A percentile compares a stretch with the other conserved stretches of the same genome.
Evolutionary conservation across 2,888 invertebrate species (phyloP).

Genomic region (Trypoxylon attenuatum): DNA sequence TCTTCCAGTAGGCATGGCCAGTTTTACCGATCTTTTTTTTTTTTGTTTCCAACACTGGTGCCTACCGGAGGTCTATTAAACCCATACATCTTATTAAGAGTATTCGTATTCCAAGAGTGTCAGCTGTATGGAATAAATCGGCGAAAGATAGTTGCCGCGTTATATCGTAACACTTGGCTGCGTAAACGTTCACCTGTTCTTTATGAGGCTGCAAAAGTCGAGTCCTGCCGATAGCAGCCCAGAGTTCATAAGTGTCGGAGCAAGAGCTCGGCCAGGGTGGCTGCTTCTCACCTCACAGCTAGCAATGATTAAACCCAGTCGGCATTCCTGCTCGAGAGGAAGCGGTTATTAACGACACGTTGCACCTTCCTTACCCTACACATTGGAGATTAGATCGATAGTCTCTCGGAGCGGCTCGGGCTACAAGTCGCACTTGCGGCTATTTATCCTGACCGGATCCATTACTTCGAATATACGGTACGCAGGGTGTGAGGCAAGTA

Average conservation of each 20-base stretch:
- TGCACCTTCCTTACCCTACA: constrained; percentile 34
- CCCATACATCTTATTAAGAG: not conserved
- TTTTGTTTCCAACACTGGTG: too few species aligned
- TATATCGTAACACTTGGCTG: constrained; percentile 22
- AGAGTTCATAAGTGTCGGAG: constrained; percentile 15
- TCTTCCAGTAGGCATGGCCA: not conserved
- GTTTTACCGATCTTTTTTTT: too few species aligned
- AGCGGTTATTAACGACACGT: constrained; percentile 55
- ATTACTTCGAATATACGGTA: constrained; percentile 45
- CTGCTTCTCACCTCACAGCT: constrained; percentile 36
- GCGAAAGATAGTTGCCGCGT: not conserved
- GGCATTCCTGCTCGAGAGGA: constrained; percentile 45
- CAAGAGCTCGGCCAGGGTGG: not conserved
- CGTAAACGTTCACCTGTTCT: constrained; percentile 33
- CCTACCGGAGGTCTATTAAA: not conserved
- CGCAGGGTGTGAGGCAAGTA: constrained; percentile 45
- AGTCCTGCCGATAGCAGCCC: constrained; percentile 13
- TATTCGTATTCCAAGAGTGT: not conserved
- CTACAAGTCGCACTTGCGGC: constrained; percentile 31
- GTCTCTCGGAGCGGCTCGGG: constrained; percentile 15
- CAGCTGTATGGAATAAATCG: not conserved
- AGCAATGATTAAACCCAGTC: constrained; percentile 50
- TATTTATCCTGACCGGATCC: constrained; percentile 55
- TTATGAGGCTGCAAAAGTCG: constrained; percentile 31
- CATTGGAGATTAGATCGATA: constrained; percentile 49